Evolutionary conservation across 2,113 vertebrate species (phyloP).

Genomic region (Scopus umbretta): DNA sequence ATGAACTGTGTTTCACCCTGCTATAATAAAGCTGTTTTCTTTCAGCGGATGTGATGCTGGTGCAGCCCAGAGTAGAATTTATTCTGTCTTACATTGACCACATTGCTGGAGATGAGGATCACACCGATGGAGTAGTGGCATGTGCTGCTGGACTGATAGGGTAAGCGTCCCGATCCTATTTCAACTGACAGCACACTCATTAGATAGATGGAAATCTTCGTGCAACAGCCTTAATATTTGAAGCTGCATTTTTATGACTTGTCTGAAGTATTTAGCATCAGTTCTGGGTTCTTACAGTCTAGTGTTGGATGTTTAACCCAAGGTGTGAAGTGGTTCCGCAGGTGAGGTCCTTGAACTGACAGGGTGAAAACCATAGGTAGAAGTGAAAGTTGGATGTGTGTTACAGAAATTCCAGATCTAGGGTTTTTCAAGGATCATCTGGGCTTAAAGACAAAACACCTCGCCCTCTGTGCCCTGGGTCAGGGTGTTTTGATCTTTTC

Average conservation of each 20-base stretch:
- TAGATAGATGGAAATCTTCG: too few species aligned
- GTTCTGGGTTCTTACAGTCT: neutral
- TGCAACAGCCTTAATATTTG: neutral
- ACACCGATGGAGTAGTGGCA: slow-evolving; percentile 92
- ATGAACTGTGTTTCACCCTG: neutral
- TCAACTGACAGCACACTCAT: accelerated
- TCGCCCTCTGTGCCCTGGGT: accelerated
- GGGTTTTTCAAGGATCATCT: neutral
- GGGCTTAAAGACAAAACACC: neutral
- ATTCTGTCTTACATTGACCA: slow-evolving; percentile 98
- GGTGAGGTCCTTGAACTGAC: neutral
- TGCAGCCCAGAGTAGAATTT: slow-evolving; percentile 96
- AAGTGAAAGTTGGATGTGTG: accelerated
- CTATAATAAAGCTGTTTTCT: neutral
- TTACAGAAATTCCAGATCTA: neutral
- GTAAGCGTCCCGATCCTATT: slow-evolving; percentile 21
- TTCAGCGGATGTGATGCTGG: slow-evolving; percentile 96
- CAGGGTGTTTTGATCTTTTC: neutral
- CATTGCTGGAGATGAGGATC: slow-evolving; percentile 95
- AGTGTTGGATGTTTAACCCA: accelerated
- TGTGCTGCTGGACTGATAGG: slow-evolving; percentile 93
- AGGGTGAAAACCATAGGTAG: neutral
- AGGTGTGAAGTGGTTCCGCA: accelerated
- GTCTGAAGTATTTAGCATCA: accelerated
- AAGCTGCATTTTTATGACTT: neutral